Evolutionary conservation across 1,140 invertebrate species (phyloP), one percentile per base, ranked within the genome.

Genomic region (Globodera ellingtonae): DNA sequence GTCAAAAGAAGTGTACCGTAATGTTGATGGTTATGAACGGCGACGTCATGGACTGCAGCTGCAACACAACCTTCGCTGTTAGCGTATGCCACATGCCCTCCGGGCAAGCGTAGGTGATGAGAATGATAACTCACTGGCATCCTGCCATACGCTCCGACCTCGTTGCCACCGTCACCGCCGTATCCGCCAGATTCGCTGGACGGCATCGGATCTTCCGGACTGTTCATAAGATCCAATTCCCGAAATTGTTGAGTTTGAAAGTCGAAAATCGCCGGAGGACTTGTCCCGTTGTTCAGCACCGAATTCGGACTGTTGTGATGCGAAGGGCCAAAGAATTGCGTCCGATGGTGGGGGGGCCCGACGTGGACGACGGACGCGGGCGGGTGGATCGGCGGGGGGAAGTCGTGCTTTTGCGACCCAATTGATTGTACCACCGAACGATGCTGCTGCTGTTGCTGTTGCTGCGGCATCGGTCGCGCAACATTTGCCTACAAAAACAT

Each of bases 131-230:
- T 15, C 10, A 13, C 56, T 62, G 56, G 56, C 15, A 18, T 15
- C 13, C 56, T 13, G 6, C 56, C 56, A 18, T 62, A 62, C 18
- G 56, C 15, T 5, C 5, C 18, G 10, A 52, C 50, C 10, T 52
- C 50, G 50, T 7, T 52, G 50, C 10, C 10, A 6, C 56, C 56
- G 18, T 62, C 15, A 15, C 56, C 56, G 56, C 56, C 56, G 18
- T 62, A 62, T 62, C 56, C 56, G 15, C 56, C 56, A 13, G 56
- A 62, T 18, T 62, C 56, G 10, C 5, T 62, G 56, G 56, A 62
- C 56, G 56, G 56, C 56, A 62, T 62, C 56, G 56, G 56, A 18
- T 62, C 56, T 62, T 62, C 56, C 56, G 56, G 56, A 62, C 56
- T 62, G 56, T 62, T 62, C 56, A 62, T 62, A 18, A 62, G 18